phyloP scores from a whole-genome alignment of 1,140 invertebrate species.

The Drosophila bifasciata region DNA sequence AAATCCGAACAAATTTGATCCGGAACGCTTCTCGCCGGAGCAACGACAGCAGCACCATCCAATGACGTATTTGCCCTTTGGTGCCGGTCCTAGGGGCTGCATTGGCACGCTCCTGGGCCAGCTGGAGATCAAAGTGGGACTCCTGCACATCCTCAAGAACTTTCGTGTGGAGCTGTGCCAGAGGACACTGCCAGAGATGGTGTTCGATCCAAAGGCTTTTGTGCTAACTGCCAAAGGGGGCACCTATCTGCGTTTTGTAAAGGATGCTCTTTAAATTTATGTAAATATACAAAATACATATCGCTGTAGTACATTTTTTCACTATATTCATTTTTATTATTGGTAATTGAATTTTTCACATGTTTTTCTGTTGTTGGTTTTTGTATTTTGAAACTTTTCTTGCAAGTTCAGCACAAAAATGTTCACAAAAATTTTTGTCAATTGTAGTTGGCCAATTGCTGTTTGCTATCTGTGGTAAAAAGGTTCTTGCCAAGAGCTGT shows the following conservation, averaged over 20 bases:
- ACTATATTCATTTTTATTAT: conserved; percentile 51
- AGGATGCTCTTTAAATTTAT: conserved; percentile 33
- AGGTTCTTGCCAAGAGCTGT: no score
- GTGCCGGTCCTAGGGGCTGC: conserved; percentile 85
- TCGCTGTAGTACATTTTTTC: not conserved
- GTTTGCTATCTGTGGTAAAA: conserved; percentile 8
- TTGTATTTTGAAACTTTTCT: conserved; percentile 45
- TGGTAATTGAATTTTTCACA: conserved; percentile 69
- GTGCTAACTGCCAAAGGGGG: conserved; percentile 81
- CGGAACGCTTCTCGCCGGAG: conserved; percentile 85
- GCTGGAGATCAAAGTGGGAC: conserved; percentile 88
- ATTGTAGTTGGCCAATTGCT: conserved; percentile 43
- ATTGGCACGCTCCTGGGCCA: conserved; percentile 87
- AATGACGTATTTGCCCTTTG: conserved; percentile 84
- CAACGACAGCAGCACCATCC: conserved; percentile 67
- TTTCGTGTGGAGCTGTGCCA: conserved; percentile 83
- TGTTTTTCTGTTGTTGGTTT: conserved; percentile 39
- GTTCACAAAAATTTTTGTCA: conserved; percentile 54
- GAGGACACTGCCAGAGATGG: conserved; percentile 74
- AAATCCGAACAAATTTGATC: conserved; percentile 84
- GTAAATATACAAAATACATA: not conserved
- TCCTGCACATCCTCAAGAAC: conserved; percentile 85
- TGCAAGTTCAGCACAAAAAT: conserved; percentile 63
- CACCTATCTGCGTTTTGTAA: conserved; percentile 55
- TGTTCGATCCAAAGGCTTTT: conserved; percentile 78